Percentiles rank a stretch among this genome's conserved stretches.
Evolutionary conservation across 2,888 invertebrate genomes (phyloP).

Genomic region (Taphrorychus bicolor): DNA sequence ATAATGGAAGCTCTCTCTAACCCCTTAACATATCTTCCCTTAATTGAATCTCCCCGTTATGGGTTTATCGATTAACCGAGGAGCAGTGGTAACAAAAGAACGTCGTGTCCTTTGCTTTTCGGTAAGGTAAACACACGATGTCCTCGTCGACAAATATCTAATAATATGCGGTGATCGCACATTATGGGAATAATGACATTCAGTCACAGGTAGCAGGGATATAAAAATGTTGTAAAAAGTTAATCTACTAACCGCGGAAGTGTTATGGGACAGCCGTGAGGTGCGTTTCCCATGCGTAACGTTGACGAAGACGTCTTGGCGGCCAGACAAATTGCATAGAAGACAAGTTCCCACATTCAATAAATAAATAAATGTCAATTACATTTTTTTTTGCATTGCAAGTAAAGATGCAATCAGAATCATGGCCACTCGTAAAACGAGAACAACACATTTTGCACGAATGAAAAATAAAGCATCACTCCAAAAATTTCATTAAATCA

Average conservation of each 20-base stretch:
- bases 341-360: background rate
- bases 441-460: no score
- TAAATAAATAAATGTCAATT: background rate
- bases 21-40: conserved; percentile 15
- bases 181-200: background rate
- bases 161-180: background rate
- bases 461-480: no score
- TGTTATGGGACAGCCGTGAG: conserved; percentile 31
- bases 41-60: conserved; percentile 20
- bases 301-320: conserved; percentile 2
- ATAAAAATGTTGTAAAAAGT: conserved; percentile 7
- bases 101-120: no score
- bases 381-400: background rate
- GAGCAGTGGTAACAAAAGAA: background rate
- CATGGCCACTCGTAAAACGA: no score
- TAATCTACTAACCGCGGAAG: conserved; percentile 12
- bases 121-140: background rate
- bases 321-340: background rate
- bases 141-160: background rate
- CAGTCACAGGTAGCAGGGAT: conserved; percentile 10
- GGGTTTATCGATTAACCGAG: background rate
- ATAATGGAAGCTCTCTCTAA: conserved; percentile 26
- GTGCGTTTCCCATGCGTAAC: conserved; percentile 38
- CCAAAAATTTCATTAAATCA: no score
- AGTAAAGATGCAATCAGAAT: no score